A percentile compares a stretch with the other conserved stretches of the same genome.
These are phyloP conservation scores for Diphyllodes magnificus DNA, from an alignment of 2,113 vertebrate genomes.

Conservation along the genomic window DNA sequence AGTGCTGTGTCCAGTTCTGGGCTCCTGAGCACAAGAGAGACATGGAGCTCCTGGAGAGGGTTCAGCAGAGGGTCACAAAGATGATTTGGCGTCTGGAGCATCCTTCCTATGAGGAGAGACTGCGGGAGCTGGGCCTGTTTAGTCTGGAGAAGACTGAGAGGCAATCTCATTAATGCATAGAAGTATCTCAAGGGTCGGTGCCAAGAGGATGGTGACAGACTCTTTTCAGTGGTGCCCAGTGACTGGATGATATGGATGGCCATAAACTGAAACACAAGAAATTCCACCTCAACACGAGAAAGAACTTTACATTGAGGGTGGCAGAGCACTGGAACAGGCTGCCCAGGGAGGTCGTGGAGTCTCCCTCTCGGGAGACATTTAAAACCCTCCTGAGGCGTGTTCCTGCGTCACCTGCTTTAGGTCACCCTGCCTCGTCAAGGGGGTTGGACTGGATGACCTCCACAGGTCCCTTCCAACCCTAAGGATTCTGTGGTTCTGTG, in stretches of 20 bases:
- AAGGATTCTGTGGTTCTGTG: background rate
- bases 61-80: rapidly evolving
- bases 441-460: too few relatives aligned
- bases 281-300: background rate
- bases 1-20: background rate
- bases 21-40: background rate
- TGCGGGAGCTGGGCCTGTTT: background rate
- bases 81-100: background rate
- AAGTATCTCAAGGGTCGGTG: background rate
- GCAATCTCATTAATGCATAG: rapidly evolving
- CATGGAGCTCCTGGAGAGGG: background rate
- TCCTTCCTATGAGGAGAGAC: background rate
- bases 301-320: background rate
- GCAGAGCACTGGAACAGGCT: background rate
- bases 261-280: background rate
- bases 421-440: too few relatives aligned
- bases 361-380: background rate
- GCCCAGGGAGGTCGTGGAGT: rapidly evolving
- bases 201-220: too few relatives aligned
- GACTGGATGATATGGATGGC: rapidly evolving
- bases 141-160: background rate
- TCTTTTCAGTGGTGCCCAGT: background rate
- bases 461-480: background rate
- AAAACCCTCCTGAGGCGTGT: background rate
- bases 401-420: background rate